phyloP scores from a whole-genome alignment of 2,113 vertebrate species.

The Cepphus grylle region DNA sequence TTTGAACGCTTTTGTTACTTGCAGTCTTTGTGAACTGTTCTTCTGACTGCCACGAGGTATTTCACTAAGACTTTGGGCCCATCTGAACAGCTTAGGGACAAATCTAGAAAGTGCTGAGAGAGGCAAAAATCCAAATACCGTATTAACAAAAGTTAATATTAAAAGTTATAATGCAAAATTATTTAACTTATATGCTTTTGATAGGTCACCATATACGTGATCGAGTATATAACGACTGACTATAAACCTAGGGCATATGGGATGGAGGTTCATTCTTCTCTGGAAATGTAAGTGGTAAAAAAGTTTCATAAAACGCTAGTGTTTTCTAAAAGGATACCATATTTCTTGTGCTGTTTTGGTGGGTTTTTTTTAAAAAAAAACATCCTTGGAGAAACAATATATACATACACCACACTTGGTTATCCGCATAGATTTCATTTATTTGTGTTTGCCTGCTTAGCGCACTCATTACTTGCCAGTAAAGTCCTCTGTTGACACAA shows the following conservation, averaged over 20 bases:
- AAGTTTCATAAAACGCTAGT: neutral
- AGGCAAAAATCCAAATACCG: neutral
- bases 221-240: neutral
- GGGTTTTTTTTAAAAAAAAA: neutral
- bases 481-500: slow-evolving; percentile 46
- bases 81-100: neutral
- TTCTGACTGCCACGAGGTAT: neutral
- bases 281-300: neutral
- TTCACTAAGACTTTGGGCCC: neutral
- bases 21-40: neutral
- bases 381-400: neutral
- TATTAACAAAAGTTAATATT: neutral
- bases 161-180: neutral
- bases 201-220: neutral
- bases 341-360: neutral
- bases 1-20: neutral
- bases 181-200: neutral
- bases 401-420: neutral
- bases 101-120: neutral
- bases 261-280: neutral
- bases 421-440: neutral
- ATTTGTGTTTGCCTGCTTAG: slow-evolving; percentile 45
- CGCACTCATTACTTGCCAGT: slow-evolving; percentile 22
- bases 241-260: neutral
- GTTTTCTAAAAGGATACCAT: neutral